Conservation (phyloP, 2,888 invertebrate species). For the Chrysomela aeneicollis region DNA sequence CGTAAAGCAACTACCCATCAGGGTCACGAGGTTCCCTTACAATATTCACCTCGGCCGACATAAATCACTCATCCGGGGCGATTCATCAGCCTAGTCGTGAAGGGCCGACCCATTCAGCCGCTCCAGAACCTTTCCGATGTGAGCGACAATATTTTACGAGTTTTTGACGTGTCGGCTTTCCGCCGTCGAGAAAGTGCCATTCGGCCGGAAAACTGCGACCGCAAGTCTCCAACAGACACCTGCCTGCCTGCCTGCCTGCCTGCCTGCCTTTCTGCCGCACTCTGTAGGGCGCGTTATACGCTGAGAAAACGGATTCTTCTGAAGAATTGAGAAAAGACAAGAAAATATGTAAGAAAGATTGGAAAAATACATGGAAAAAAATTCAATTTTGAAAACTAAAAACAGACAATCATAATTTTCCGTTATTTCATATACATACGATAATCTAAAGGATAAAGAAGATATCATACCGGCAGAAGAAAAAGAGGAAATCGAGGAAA, state of each 20-base stretch:
- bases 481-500: too few relatives aligned
- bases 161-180: conserved; percentile 70
- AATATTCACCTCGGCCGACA: conserved; percentile 62
- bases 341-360: too few relatives aligned
- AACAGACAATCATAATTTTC: too few relatives aligned
- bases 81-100: conserved; percentile 63
- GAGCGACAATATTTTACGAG: conserved; percentile 72
- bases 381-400: too few relatives aligned
- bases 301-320: too few relatives aligned
- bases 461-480: too few relatives aligned
- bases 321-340: too few relatives aligned
- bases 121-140: conserved; percentile 59
- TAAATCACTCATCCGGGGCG: conserved; percentile 62
- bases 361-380: too few relatives aligned
- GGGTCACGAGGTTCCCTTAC: conserved; percentile 52
- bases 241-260: conserved; percentile 15
- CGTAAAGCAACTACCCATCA: too few relatives aligned
- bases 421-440: too few relatives aligned
- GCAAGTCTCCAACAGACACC: conserved; percentile 8
- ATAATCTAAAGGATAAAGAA: too few relatives aligned
- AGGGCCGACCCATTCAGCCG: conserved; percentile 38
- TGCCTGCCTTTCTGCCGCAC: conserved; percentile 17
- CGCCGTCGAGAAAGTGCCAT: conserved; percentile 51
- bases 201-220: conserved; percentile 9
- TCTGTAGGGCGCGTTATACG: not conserved